Evolutionary conservation across 2,113 vertebrate species (phyloP).

Genomic region (Cebidichthys violaceus): DNA sequence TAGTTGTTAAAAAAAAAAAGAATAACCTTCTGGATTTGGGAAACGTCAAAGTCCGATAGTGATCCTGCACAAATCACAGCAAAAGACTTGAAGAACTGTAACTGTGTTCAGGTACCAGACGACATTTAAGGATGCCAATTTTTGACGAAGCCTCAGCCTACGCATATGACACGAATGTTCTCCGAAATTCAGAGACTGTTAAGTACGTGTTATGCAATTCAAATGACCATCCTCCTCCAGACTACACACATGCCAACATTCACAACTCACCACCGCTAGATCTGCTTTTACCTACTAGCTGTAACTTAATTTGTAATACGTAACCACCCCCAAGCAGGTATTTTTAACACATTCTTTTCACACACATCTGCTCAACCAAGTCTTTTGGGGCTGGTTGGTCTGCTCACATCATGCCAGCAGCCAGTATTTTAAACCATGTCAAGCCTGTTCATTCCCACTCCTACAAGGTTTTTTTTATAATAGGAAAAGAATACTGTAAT

Average conservation of each 20-base stretch:
- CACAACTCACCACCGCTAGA: neutral
- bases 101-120: constrained; percentile 12
- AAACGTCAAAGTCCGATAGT: neutral
- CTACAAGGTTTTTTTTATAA: constrained; percentile 12
- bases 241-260: constrained; percentile 18
- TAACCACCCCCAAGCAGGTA: constrained; percentile 20
- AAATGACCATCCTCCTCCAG: constrained; percentile 36
- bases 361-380: constrained; percentile 41
- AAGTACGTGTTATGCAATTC: constrained; percentile 1
- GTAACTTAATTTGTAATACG: constrained; percentile 24
- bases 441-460: constrained; percentile 32
- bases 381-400: constrained; percentile 9
- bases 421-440: constrained; percentile 33
- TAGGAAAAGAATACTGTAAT: neutral
- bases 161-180: constrained; percentile 12
- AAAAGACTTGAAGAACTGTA: neutral
- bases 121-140: constrained; percentile 10
- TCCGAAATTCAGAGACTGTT: constrained; percentile 14
- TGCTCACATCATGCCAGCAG: constrained; percentile 5
- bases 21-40: neutral
- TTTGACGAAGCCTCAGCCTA: constrained; percentile 7
- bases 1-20: neutral
- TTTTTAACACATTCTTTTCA: constrained; percentile 3
- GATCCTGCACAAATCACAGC: neutral
- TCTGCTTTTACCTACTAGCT: neutral